A percentile compares a stretch with the other conserved stretches of the same genome.
phyloP scores from a whole-genome alignment of 2,113 vertebrate species.

The Actenoides hombroni region DNA sequence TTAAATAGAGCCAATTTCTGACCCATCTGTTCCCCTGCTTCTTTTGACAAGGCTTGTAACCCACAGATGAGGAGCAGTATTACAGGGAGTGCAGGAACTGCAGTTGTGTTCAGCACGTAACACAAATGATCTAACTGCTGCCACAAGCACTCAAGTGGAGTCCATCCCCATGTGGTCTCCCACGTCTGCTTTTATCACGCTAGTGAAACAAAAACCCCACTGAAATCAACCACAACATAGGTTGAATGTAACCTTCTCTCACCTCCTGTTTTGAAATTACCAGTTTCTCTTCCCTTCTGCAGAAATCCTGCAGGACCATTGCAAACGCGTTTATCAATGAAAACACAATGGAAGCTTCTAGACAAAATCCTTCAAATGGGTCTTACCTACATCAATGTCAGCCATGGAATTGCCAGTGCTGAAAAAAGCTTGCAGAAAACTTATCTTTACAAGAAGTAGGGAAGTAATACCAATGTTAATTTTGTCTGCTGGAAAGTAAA shows the following conservation, averaged over 20 bases:
- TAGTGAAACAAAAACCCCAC: not conserved
- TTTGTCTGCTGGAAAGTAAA: not conserved
- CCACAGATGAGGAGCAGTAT: not conserved
- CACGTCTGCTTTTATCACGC: not conserved
- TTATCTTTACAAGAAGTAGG: not conserved
- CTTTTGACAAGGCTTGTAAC: not conserved
- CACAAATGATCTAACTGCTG: not conserved
- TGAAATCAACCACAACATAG: not conserved
- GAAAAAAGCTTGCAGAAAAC: not conserved
- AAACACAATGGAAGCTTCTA: not conserved
- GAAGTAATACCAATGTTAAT: not conserved
- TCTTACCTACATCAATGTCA: not conserved
- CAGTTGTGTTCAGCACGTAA: not conserved
- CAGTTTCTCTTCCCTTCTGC: not conserved
- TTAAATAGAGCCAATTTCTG: not conserved
- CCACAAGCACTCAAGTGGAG: not conserved
- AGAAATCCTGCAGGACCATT: not conserved
- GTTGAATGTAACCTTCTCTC: not conserved
- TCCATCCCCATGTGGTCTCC: not conserved
- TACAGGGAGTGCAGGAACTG: not conserved
- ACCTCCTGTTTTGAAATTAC: not conserved
- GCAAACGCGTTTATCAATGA: not conserved
- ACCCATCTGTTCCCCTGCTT: not conserved
- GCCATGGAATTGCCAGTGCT: not conserved
- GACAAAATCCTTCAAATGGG: not conserved